Conservation (phyloP, 2,888 invertebrate genomes). For the Syrista parreyssii region DNA sequence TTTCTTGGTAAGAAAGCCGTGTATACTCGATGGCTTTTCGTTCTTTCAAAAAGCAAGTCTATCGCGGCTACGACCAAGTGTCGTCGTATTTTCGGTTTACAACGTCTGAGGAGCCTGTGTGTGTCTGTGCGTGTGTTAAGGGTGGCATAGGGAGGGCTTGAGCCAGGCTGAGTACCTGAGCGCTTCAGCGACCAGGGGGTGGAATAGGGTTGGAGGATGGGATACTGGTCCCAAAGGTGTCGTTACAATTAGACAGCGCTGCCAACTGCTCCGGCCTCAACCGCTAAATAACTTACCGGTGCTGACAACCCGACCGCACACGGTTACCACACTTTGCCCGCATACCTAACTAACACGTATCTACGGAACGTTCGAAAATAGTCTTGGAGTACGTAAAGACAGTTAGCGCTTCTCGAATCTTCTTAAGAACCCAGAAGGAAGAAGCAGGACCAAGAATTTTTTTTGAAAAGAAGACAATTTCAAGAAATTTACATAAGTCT, state of each 20-base stretch:
- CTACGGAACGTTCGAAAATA: conserved; percentile 1
- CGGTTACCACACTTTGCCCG: conserved; percentile 37
- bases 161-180: conserved; percentile 37
- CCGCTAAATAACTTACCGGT: conserved; percentile 64
- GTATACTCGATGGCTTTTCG: not conserved
- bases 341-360: conserved; percentile 30
- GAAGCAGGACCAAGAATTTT: not conserved
- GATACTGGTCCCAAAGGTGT: conserved; percentile 58
- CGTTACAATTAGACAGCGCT: conserved; percentile 64
- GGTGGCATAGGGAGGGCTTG: conserved; percentile 12
- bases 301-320: conserved; percentile 62
- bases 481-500: not conserved
- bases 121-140: conserved; percentile 21
- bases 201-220: conserved; percentile 39
- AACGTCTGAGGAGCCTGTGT: conserved; percentile 34
- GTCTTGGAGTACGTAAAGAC: not conserved
- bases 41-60: not conserved
- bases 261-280: conserved; percentile 59
- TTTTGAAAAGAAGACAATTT: not conserved
- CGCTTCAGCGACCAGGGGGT: conserved; percentile 45
- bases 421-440: not conserved
- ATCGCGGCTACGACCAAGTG: conserved; percentile 43
- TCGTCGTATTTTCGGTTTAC: conserved; percentile 60
- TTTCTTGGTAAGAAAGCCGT: conserved; percentile 29
- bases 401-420: not conserved